Evolutionary conservation across 64 coral and sea anemone genomes (phyloP), one percentile per base, ranked within the genome.

Genomic region (Astreopora myriophthalma): DNA sequence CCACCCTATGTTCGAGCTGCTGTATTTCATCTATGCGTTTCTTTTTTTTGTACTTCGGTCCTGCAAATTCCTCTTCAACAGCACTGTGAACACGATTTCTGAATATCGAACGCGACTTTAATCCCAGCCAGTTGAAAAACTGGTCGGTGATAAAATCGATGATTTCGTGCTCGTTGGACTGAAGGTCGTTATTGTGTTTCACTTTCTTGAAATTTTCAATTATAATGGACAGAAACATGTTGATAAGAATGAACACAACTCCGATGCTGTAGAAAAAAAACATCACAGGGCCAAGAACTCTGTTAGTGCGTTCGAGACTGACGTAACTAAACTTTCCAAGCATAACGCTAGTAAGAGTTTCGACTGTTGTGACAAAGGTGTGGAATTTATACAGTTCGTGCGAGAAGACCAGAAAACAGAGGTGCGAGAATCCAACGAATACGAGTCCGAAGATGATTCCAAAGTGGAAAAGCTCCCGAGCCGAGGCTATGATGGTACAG

Each of bases 161-260:
- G 23, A 98, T 98, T 31, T 98, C 96, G 73, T 98, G 92, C 69
- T 98, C 96, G 42, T 98, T 98, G 6, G 93, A 94, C 33, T 98
- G 96, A 6, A 98, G 74, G 39, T 98, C 96, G 42, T 95, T 98
- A 35, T 98, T 72, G 23, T 20, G 52, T 58, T 98, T 95, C 36
- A 98, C 93, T n/a, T 49, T 85, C 71, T 93, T 88, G 74, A 98
- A 98, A 22, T 95, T 90, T 49, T 98, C 96, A 27, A 95, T 95
- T 8, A 98, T 95, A 24, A 98, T 98, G 1, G 93, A 95, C 28
- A 98, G 69, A 71, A 98, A 98, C 90, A 98, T 95, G 90, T 98
- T 98, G 67, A 95, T 74, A 1, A 98, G 74, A 8, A 95, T 71
- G 30, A 95, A 98, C 24, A 98, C 96, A 4, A 98, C 91, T 49